These are phyloP conservation scores for Saccopteryx bilineata DNA, from an alignment of 2,113 vertebrate genomes.

Conservation along the genomic window DNA sequence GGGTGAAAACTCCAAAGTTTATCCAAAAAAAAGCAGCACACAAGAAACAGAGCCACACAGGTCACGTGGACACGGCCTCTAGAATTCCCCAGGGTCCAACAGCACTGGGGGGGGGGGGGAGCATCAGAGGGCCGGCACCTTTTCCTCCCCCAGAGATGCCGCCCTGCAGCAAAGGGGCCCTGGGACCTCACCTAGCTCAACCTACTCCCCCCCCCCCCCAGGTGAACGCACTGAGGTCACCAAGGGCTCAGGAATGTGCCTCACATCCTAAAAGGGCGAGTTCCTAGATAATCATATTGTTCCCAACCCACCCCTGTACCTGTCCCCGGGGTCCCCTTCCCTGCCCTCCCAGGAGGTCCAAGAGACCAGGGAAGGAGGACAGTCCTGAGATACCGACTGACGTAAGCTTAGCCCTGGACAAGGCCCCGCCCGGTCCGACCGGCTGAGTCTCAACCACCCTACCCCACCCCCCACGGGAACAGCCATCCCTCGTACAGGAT, in stretches of 20 bases:
- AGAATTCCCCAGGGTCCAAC: no score
- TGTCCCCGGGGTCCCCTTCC: no score
- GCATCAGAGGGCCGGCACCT: no score
- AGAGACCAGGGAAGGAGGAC: no score
- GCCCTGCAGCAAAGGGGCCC: not conserved
- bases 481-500: not conserved
- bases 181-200: not conserved
- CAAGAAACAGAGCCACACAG: not conserved
- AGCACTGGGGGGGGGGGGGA: not conserved
- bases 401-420: no score
- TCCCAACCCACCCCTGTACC: no score
- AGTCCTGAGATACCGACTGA: no score
- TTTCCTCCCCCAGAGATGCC: not conserved
- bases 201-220: not conserved
- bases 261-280: not conserved
- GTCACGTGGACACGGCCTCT: not conserved
- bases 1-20: not conserved
- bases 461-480: no score
- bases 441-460: no score
- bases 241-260: not conserved
- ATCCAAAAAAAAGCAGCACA: not conserved
- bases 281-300: not conserved
- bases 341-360: no score
- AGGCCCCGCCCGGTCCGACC: no score
- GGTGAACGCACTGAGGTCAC: not conserved